Percentiles rank a stretch among this genome's conserved stretches.
These are phyloP conservation scores for Drepana arcuata DNA, from an alignment of 1,140 invertebrate species.

Conservation along the genomic window DNA sequence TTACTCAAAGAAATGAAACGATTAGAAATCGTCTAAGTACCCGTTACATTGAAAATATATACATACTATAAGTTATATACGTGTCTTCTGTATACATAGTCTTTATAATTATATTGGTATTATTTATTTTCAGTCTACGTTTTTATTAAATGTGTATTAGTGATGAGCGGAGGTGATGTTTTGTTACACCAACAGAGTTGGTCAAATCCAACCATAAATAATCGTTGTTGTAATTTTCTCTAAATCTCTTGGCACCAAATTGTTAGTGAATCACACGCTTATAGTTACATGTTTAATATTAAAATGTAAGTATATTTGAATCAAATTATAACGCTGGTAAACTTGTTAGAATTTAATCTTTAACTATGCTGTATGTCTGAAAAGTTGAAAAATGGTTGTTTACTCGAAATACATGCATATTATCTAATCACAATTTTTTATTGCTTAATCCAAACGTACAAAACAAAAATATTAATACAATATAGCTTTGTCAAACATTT, in stretches of 20 bases:
- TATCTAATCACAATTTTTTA: too few species aligned
- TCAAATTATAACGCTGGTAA: constrained; percentile 9
- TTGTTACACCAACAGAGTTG: too few species aligned
- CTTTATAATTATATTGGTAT: constrained; percentile 50
- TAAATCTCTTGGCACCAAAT: constrained; percentile 10
- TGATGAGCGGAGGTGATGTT: too few species aligned
- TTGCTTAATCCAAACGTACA: too few species aligned
- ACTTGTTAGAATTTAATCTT: too few species aligned
- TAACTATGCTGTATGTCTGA: too few species aligned
- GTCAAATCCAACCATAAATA: too few species aligned
- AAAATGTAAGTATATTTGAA: constrained; percentile 15
- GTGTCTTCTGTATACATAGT: constrained; percentile 53
- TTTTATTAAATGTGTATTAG: constrained; percentile 13
- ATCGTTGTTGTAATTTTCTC: too few species aligned
- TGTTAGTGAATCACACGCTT: constrained; percentile 12
- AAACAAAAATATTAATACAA: too few species aligned
- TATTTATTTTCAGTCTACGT: constrained; percentile 52
- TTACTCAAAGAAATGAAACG: constrained; percentile 91
- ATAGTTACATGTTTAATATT: constrained; percentile 14
- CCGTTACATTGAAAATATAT: constrained; percentile 10
- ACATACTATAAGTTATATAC: constrained; percentile 14
- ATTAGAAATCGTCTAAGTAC: constrained; percentile 75
- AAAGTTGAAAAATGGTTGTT: too few species aligned
- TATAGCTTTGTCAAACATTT: too few species aligned
- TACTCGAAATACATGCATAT: constrained; percentile 19